These are phyloP conservation scores for Proteles cristata DNA, from an alignment of 2,113 vertebrate species.

Conservation along the genomic window DNA sequence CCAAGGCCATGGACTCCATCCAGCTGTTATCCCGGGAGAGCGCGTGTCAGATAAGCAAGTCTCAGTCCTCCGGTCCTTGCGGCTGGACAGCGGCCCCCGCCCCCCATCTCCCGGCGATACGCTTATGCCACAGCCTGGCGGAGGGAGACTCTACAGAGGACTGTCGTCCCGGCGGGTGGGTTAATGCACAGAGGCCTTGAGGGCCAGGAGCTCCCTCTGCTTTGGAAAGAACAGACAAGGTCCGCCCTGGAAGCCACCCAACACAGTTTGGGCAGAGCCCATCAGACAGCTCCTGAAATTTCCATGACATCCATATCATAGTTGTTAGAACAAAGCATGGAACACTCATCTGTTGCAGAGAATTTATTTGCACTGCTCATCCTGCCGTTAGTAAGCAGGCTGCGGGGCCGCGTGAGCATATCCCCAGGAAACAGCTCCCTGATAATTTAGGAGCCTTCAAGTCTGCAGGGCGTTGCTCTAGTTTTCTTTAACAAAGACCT, in stretches of 20 bases:
- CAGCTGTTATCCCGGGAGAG: neutral
- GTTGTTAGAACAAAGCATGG: conserved; percentile 75
- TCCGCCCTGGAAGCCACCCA: conserved; percentile 25
- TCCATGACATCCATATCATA: conserved; percentile 81
- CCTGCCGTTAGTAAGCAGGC: conserved; percentile 74
- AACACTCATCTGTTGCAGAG: conserved; percentile 75
- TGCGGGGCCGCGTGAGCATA: conserved; percentile 78
- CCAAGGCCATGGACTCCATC: neutral
- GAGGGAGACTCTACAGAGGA: neutral
- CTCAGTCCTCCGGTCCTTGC: neutral
- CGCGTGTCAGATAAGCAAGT: neutral
- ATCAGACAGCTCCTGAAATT: conserved; percentile 74
- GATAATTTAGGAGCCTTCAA: conserved; percentile 90
- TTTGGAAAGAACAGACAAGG: neutral
- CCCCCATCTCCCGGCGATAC: neutral
- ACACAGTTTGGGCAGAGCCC: conserved; percentile 50
- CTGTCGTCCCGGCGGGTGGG: neutral
- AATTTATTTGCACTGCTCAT: conserved; percentile 82
- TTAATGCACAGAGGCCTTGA: neutral
- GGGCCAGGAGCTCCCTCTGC: neutral
- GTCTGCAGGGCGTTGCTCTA: conserved; percentile 88
- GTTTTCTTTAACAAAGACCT: conserved; percentile 89
- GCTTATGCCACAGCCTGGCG: neutral
- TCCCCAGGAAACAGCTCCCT: conserved; percentile 87
- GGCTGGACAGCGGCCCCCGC: neutral